A percentile compares a stretch with the other conserved stretches of the same genome.
These are phyloP conservation scores for Anoplius nigerrimus DNA, from an alignment of 2,888 invertebrate genomes.

Conservation along the genomic window DNA sequence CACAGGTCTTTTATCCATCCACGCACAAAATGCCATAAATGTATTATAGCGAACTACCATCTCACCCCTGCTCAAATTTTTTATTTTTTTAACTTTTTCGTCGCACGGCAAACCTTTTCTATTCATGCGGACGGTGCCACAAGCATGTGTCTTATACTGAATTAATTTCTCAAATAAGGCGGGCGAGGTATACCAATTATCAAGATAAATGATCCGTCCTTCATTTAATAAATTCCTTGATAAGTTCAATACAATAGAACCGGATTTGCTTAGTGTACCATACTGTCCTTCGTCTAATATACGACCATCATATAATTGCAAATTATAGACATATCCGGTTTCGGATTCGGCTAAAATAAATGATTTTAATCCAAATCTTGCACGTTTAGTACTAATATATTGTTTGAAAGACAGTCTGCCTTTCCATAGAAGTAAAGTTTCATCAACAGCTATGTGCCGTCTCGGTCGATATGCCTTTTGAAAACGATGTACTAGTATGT, in stretches of 20 bases:
- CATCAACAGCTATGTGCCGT: slow-evolving; percentile 16
- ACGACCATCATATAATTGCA: slow-evolving; percentile 19
- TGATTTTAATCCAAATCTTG: slow-evolving; percentile 18
- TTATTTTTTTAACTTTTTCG: slow-evolving; percentile 20
- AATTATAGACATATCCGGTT: slow-evolving; percentile 26
- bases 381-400: slow-evolving; percentile 7
- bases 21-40: slow-evolving; percentile 15
- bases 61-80: slow-evolving; percentile 18
- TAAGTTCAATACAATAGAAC: slow-evolving; percentile 21
- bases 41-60: slow-evolving; percentile 22
- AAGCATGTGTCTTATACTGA: slow-evolving; percentile 22
- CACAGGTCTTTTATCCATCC: slow-evolving; percentile 25
- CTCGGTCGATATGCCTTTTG: slow-evolving; percentile 21
- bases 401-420: slow-evolving; percentile 4
- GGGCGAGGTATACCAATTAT: slow-evolving; percentile 33
- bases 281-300: neutral
- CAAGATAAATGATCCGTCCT: slow-evolving; percentile 27
- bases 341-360: slow-evolving; percentile 22
- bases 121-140: slow-evolving; percentile 25
- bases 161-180: slow-evolving; percentile 20
- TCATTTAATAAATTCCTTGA: slow-evolving; percentile 21
- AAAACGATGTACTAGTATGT: slow-evolving; percentile 18
- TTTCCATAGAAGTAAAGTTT: slow-evolving; percentile 12
- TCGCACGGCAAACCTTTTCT: slow-evolving; percentile 26
- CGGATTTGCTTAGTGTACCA: slow-evolving; percentile 6